Percentiles rank a stretch among this genome's conserved stretches.
Evolutionary conservation across 2,888 invertebrate genomes (phyloP).

Genomic region (Cyclophora punctaria): DNA sequence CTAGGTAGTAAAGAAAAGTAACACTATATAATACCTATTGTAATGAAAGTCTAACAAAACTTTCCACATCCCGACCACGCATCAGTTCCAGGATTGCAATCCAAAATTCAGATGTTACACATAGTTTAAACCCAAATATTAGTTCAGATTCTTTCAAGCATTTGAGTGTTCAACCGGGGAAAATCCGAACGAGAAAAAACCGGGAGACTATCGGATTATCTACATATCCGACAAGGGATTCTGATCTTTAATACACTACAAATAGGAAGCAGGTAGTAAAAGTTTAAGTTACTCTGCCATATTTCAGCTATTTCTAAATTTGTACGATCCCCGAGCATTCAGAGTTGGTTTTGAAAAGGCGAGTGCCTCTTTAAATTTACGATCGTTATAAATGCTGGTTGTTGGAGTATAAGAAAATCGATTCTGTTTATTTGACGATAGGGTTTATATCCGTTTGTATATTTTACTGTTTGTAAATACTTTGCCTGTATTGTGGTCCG

Average conservation of each 20-base stretch:
- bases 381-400: constrained; percentile 6
- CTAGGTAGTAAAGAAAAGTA: too few species aligned
- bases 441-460: constrained; percentile 21
- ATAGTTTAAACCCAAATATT: constrained; percentile 32
- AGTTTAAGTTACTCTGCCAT: constrained; percentile 25
- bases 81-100: too few species aligned
- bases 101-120: too few species aligned
- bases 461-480: constrained; percentile 13
- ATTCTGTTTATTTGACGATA: constrained; percentile 23
- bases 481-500: constrained; percentile 20
- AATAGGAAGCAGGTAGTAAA: constrained; percentile 6
- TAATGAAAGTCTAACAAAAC: too few species aligned
- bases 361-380: constrained; percentile 54
- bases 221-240: constrained; percentile 6
- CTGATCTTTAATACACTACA: constrained; percentile 19
- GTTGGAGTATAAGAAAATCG: constrained; percentile 24
- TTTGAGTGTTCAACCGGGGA: constrained; percentile 26
- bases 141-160: constrained; percentile 26
- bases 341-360: constrained; percentile 53
- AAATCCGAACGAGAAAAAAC: constrained; percentile 17
- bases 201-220: constrained; percentile 7
- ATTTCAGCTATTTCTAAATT: constrained; percentile 51
- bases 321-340: constrained; percentile 38
- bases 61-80: too few species aligned
- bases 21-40: too few species aligned